phyloP scores from a whole-genome alignment of 2,113 vertebrate species.

The Oplegnathus fasciatus region DNA sequence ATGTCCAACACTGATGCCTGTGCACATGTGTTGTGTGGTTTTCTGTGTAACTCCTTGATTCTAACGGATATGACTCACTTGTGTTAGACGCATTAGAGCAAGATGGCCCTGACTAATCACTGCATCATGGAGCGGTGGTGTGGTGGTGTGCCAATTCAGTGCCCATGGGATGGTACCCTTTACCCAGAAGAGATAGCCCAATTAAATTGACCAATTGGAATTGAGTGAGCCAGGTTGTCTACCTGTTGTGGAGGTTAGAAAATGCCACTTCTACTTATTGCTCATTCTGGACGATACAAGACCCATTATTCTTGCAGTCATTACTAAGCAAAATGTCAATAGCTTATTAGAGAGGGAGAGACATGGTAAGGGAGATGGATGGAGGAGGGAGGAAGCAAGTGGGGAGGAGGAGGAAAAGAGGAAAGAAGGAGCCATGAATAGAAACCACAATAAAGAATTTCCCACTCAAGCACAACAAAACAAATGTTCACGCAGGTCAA shows the following conservation, averaged over 20 bases:
- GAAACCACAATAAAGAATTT: neutral
- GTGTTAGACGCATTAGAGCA: constrained; percentile 15
- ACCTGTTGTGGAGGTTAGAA: constrained; percentile 62
- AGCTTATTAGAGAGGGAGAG: constrained; percentile 65
- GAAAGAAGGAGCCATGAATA: neutral
- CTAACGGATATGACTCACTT: constrained; percentile 31
- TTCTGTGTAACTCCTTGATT: neutral
- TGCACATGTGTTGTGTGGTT: neutral
- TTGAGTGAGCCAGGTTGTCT: constrained; percentile 44
- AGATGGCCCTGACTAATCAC: constrained; percentile 50
- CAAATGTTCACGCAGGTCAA: constrained; percentile 12
- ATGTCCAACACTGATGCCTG: constrained; percentile 18
- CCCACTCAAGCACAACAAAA: neutral
- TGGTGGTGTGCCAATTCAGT: constrained; percentile 18
- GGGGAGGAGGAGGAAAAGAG: neutral
- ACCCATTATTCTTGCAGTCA: constrained; percentile 74
- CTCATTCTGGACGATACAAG: constrained; percentile 62
- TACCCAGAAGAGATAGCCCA: constrained; percentile 53
- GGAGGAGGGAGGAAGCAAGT: constrained; percentile 8
- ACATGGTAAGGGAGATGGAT: constrained; percentile 55
- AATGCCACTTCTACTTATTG: constrained; percentile 70
- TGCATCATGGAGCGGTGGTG: neutral
- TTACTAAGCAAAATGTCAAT: constrained; percentile 81
- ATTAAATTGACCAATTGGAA: constrained; percentile 67
- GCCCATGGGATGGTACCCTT: constrained; percentile 24